Evolutionary conservation across 2,113 vertebrate genomes (phyloP).

Genomic region (Hydropotes inermis): DNA sequence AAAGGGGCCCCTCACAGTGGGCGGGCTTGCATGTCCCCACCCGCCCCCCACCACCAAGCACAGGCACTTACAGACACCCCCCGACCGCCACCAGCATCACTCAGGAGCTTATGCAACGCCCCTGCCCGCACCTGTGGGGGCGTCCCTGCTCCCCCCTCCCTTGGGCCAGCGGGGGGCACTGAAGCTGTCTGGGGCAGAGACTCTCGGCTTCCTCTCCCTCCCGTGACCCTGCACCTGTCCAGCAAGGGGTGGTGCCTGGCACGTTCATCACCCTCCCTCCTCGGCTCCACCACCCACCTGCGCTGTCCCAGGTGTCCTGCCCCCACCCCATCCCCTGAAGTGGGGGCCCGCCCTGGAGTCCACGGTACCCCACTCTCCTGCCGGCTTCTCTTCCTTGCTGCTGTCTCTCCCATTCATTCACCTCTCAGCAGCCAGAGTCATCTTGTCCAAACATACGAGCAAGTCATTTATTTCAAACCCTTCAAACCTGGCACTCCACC

Average conservation of each 20-base stretch:
- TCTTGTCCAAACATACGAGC: neutral
- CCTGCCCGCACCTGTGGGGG: rapidly evolving
- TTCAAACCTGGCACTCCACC: neutral
- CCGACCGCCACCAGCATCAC: neutral
- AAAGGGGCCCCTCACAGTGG: neutral
- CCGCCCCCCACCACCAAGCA: rapidly evolving
- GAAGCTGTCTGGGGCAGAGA: neutral
- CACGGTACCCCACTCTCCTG: rapidly evolving
- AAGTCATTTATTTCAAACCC: neutral
- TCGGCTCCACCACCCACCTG: neutral
- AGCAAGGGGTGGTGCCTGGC: rapidly evolving
- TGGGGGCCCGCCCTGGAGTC: rapidly evolving
- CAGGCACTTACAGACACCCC: neutral
- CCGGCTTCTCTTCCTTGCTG: neutral
- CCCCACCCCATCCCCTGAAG: neutral
- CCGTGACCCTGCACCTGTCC: rapidly evolving
- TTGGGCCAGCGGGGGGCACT: neutral
- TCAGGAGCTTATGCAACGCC: rapidly evolving
- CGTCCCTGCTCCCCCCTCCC: neutral
- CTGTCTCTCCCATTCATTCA: neutral
- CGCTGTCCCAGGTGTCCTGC: neutral
- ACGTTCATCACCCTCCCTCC: neutral
- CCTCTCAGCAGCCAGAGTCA: neutral
- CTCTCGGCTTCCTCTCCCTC: neutral
- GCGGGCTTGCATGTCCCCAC: rapidly evolving